A percentile compares a stretch with the other conserved stretches of the same genome.
Conservation (phyloP, 2,113 vertebrate genomes). For the Pomatostomus ruficeps region DNA sequence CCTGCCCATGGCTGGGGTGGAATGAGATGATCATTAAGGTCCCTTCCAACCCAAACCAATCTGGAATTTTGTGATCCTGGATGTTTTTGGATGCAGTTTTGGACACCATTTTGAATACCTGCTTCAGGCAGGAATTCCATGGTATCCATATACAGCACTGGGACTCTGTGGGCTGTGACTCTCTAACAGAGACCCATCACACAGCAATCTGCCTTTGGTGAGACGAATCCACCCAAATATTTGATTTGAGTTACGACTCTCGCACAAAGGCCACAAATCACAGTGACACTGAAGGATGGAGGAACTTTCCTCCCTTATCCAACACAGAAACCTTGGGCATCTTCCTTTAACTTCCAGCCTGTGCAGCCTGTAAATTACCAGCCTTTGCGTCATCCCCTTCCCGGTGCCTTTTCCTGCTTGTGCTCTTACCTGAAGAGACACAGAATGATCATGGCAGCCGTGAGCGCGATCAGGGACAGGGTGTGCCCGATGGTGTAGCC, state of each 20-base stretch:
- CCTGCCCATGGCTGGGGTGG: neutral
- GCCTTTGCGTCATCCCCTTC: neutral
- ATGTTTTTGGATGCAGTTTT: neutral
- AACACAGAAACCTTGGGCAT: neutral
- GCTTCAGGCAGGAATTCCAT: neutral
- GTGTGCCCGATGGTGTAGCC: conserved; percentile 93
- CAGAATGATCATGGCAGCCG: conserved; percentile 82
- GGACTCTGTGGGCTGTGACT: neutral
- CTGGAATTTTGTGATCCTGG: neutral
- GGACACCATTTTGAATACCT: neutral
- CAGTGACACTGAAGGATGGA: accelerated
- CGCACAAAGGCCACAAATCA: neutral
- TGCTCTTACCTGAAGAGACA: conserved; percentile 88
- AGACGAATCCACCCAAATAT: neutral
- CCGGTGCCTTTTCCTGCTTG: no score
- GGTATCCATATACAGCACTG: neutral
- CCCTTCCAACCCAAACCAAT: neutral
- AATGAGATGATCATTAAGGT: neutral
- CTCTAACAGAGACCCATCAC: neutral
- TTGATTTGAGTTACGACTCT: neutral
- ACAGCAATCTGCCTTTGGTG: neutral
- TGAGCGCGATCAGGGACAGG: conserved; percentile 85
- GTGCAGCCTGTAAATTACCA: neutral
- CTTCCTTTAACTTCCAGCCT: no score
- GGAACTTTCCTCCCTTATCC: neutral